Base-by-base conservation (phyloP, 2,113 vertebrate species). In the Meriones unguiculatus region DNA sequence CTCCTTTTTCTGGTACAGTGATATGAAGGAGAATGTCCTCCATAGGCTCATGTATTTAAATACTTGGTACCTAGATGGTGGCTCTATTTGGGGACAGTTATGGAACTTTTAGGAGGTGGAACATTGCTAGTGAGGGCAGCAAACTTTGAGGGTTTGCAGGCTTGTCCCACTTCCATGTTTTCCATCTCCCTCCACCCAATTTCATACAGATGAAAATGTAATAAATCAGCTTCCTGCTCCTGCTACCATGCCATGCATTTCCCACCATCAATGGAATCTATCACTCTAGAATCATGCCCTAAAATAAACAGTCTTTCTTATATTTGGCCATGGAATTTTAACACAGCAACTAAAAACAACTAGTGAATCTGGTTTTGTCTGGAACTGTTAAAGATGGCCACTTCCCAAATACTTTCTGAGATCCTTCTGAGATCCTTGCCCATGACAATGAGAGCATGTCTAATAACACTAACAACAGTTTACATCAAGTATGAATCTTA, bases 1-100 rank as follows among this genome's bases (percentile, higher is more conserved):
- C 70, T 87, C 95, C 84, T 94, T 91, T 96, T 91, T 89, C 87
- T 81, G 20, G 35, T 76, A 54, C 52, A 81, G 32, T 24, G 5
- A 32, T 24, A 24, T 81, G 54, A 81, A 7, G 57, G 18, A 81
- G 78, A 81, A 59, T 81, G 11, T n/a, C 52, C 9, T 81, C 54
- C 78, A 81, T 38, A 38, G 54, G 80, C 54, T 82, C 54, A 4
- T 82, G 35, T 59, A 57, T 57, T 80, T 57, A 57, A 80, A 80
- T 80, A 80, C 77, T 57, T 57, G 11, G 22, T 38, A 25, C 12
- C 22, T 2, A 81, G 54, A 10, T 84, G 13, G n/a, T 84, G 57
- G n/a, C 24, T n/a, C 72, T 41, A 10, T 28, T 82, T 84, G 81
- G 81, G n/a, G 57, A 13, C 38, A 35, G 13, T 25, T 38, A 64